phyloP scores from a whole-genome alignment of 2,797 vertebrate genomes.

The Thaleichthys pacificus region DNA sequence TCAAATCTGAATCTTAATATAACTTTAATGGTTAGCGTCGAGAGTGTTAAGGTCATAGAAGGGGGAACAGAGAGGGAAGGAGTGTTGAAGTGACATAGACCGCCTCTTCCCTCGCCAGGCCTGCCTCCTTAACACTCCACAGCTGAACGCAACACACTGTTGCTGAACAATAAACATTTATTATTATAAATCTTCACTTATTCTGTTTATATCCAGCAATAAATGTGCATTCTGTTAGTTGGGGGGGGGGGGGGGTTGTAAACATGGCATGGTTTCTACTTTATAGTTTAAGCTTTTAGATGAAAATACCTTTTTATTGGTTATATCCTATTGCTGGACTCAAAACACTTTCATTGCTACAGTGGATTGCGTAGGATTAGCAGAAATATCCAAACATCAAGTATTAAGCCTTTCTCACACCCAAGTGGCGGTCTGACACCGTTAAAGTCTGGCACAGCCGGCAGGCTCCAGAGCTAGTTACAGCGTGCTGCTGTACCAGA shows the following conservation, averaged over 20 bases:
- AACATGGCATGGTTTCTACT: not conserved
- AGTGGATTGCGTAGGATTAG: not conserved
- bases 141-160: no score
- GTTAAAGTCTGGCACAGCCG: slow-evolving; percentile 54
- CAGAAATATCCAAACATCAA: slow-evolving; percentile 6
- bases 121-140: no score
- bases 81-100: no score
- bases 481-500: slow-evolving; percentile 53
- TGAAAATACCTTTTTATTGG: not conserved
- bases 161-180: no score
- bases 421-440: slow-evolving; percentile 20
- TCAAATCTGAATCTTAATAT: slow-evolving; percentile 46
- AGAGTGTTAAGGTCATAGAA: slow-evolving; percentile 39
- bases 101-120: no score
- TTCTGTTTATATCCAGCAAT: not conserved
- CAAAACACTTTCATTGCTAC: not conserved
- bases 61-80: not conserved
- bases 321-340: not conserved
- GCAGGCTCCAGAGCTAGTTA: slow-evolving; percentile 50
- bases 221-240: not conserved
- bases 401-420: not conserved
- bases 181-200: not conserved
- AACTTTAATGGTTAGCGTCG: slow-evolving; percentile 32
- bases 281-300: not conserved
- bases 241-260: no score